Evolutionary conservation across 1,140 invertebrate genomes (phyloP), one percentile per base, ranked within the genome.

Genomic region (Macrocentrus cingulum): DNA sequence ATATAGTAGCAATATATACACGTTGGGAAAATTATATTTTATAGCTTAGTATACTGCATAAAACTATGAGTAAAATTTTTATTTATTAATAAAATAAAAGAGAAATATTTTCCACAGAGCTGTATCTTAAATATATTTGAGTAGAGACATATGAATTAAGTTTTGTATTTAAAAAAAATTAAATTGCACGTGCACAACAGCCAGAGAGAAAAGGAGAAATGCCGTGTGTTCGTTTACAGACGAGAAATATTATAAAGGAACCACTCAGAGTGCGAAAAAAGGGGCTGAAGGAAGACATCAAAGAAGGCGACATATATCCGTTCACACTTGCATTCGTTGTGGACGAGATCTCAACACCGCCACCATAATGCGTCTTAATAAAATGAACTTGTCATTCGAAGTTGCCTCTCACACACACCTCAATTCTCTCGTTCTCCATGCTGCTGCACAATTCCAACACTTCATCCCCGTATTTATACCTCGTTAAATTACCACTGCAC

Each of bases 261-360:
- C 20, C n/a, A 16, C 32, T 53, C 20, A 11, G 37, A 37, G 22
- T 20, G 36, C 49, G 22, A 23, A 49, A 37, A 54, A 49, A 53
- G 44, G 29, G 46, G 18, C 34, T 11, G 59, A 64, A 71, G 65
- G 66, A 66, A 67, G 64, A 75, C 68, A 77, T 77, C 74, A 77
- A 77, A 77, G 74, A 69, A 72, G 51, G 70, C 71, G 73, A 74
- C 73, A 71, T 73, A n/a, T n/a, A 76, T 77, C 74, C 74, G 73
- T 76, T 76, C 71, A 73, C 74, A 74, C 74, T 75, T 66, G 62
- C 32, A 55, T 52, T 34, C 49, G 32, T 46, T 8, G 9, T n/a
- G 18, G 20, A 46, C 6, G 18, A 23, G 44, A 51, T 18, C 37
- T 36, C 32, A 51, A 6, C 32, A 8, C 20, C 44, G 16, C 3